These are phyloP conservation scores for Cottoperca gobio DNA, from an alignment of 2,797 vertebrate genomes.

Conservation along the genomic window DNA sequence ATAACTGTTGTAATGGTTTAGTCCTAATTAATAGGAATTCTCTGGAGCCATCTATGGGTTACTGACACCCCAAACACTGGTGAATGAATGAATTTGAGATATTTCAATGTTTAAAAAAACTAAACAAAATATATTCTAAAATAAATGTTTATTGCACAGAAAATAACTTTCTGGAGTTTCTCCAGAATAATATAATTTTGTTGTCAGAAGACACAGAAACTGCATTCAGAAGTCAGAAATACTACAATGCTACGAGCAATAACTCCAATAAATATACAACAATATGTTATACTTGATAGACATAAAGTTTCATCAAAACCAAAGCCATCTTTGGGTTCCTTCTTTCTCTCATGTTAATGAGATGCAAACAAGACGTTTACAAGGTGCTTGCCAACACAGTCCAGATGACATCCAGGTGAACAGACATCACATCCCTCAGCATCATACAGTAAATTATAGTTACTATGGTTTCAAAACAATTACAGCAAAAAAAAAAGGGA, in stretches of 20 bases:
- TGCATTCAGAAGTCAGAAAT: too few relatives aligned
- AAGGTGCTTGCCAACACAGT: neutral
- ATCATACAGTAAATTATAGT: constrained; percentile 19
- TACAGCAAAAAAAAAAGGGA: constrained; percentile 12
- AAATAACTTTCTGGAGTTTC: neutral
- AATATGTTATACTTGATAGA: neutral
- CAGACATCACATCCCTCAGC: neutral
- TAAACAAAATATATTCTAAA: too few relatives aligned
- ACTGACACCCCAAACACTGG: neutral
- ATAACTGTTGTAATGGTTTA: neutral
- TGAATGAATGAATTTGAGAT: neutral
- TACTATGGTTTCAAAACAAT: constrained; percentile 34
- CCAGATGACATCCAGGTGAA: neutral
- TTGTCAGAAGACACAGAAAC: neutral
- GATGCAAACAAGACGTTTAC: neutral
- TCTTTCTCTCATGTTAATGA: neutral
- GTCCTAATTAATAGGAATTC: neutral
- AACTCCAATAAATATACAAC: neutral
- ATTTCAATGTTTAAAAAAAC: neutral
- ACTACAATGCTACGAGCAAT: neutral
- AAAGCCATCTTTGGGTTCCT: neutral
- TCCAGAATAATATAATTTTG: neutral
- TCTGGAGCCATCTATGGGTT: neutral
- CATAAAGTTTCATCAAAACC: neutral
- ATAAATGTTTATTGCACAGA: neutral